Base-by-base conservation (phyloP, 2,888 invertebrate genomes). In the Cartodere bifasciata region DNA sequence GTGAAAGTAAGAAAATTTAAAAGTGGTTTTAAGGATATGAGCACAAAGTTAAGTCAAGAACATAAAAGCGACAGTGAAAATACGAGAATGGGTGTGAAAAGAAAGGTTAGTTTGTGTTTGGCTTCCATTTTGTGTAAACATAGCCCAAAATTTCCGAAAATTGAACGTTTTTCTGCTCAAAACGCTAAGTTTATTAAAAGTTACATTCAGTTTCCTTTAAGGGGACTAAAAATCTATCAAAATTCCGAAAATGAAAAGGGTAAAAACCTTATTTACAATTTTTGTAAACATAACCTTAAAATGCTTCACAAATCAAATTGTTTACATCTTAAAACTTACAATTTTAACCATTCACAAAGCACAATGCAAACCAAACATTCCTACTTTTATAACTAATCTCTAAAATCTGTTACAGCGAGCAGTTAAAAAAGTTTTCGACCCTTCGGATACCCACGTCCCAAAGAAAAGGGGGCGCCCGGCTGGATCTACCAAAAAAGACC, bases 351-450 rank as follows among this genome's bases (percentile, higher is more conserved):
- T 20, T 20, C 20, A 7, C 20, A 7, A 7, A 7, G 20, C 20
- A 20, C 20, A 20, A 20, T 20, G 7, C 9, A 9, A 7, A 7
- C 20, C 20, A 20, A 20, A 7, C n/a, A n/a, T n/a, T n/a, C n/a
- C n/a, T n/a, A n/a, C 11, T 11, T 31, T 13, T 26, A 16, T 13
- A 32, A 23, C 14, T 31, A 35, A 35, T 35, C 23, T 33, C 13
- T 31, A 20, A 29, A 26, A 26, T 27, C 39, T 20, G n/a, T n/a
- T n/a, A n/a, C n/a, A n/a, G n/a, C n/a, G n/a, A n/a, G n/a, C n/a
- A 65, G 84, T 83, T 0, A 84, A 82, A 51, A 80, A 80, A 53
- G 84, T 86, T 0, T 86, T 85, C 52, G 85, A 86, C 58, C 86
- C 86, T 2, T 85, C 85, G 1, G 84, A 85, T 47, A 79, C 78